Base-by-base conservation (phyloP, 2,797 vertebrate species). In the Chromobotia macracanthus region DNA sequence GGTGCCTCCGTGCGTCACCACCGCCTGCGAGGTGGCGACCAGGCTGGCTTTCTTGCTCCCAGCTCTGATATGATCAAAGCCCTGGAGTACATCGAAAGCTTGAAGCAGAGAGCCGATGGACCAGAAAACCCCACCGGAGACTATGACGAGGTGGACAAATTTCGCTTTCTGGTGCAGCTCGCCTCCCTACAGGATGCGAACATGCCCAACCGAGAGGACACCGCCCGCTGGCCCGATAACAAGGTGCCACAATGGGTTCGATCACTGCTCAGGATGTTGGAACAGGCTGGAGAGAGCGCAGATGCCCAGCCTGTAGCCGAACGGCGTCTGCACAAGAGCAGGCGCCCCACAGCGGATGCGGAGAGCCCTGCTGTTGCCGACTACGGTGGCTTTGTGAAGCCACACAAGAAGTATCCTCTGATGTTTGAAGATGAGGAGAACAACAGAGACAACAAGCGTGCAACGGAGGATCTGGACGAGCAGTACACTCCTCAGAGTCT, bases 401-500 rank as follows among this genome's bases (percentile, higher is more conserved):
- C 94, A 9, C 93, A 94, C 86, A 94, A 93, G 88, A 95, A 94
- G 76, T 93, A 96, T 83, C 95, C 95, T 0, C 88, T 93, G 7
- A 94, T 95, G 89, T 95, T 93, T 75, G 95, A 96, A 72, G 97
- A 98, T 80, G 97, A 98, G 77, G 93, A 94, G 83, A 92, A 92
- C 21, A 77, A 88, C 0, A 72, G 85, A 6, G 94, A 94, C 82
- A 96, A 94, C 75, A 98, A 97, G 76, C 93, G 97, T 2, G 97
- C 97, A 53, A 98, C 98, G 0, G 97, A 99, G 88, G 97, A 98
- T 16, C 93, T 98, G 79, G 96, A 97, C 66, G 96, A 98, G 85
- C 96, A 99, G 77, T 99, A 99, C 84, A 98, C 97, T 0, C 97
- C 97, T 16, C 97, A 99, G 88, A 98, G 95, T 85, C 95, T 99